Conservation (phyloP, 2,113 vertebrate species). For the Pipa parva region DNA sequence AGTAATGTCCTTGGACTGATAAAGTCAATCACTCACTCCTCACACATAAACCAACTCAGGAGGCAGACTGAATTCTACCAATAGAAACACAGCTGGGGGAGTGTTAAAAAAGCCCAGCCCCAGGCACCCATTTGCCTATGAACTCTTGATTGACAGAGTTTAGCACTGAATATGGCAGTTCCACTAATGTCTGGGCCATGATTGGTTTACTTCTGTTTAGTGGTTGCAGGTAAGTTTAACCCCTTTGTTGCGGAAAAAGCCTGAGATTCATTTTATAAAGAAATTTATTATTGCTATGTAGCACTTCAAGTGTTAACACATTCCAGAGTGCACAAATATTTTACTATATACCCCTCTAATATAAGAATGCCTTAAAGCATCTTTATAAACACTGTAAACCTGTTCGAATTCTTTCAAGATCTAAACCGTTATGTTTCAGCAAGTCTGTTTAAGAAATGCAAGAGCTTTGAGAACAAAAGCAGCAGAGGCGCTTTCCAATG, state of each 20-base stretch:
- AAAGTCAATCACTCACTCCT: constrained; percentile 92
- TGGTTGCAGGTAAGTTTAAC: constrained; percentile 73
- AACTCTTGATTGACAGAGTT: constrained; percentile 72
- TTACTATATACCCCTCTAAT: constrained; percentile 6
- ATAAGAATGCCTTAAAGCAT: constrained; percentile 10
- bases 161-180: constrained; percentile 78
- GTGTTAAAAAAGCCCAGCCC: constrained; percentile 70
- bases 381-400: constrained; percentile 19
- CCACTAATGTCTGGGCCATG: constrained; percentile 63
- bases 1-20: constrained; percentile 94
- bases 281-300: neutral
- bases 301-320: constrained; percentile 25
- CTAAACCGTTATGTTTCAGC: constrained; percentile 18
- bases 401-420: neutral
- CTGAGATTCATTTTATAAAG: neutral
- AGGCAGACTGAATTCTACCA: constrained; percentile 77
- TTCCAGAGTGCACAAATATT: constrained; percentile 27
- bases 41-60: constrained; percentile 86
- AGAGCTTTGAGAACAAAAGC: neutral
- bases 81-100: constrained; percentile 63
- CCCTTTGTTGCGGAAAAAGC: constrained; percentile 16
- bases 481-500: neutral
- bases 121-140: constrained; percentile 68
- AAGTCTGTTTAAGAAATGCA: constrained; percentile 1
- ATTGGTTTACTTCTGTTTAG: constrained; percentile 70